phyloP scores from a whole-genome alignment of 2,888 invertebrate species.

The Agonopterix heracliana region DNA sequence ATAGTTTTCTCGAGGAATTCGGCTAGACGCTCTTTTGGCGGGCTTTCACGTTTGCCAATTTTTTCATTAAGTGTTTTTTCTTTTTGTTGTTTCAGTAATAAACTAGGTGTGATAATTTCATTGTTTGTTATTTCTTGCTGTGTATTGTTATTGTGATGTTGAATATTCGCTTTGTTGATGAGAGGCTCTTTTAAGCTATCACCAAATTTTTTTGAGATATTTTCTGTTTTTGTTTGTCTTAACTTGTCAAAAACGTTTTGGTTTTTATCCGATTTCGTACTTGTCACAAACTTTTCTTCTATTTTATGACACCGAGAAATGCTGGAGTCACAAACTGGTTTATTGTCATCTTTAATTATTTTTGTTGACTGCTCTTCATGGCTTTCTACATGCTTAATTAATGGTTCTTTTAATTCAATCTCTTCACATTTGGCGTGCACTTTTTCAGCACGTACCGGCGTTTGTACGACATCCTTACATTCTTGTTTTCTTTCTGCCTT shows the following conservation, averaged over 20 bases:
- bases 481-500: conserved; percentile 10
- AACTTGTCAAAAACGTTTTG: too few species aligned
- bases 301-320: too few species aligned
- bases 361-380: too few species aligned
- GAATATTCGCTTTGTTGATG: background rate
- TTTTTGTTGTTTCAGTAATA: conserved; percentile 32
- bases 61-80: conserved; percentile 21
- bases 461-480: background rate
- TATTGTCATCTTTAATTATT: too few species aligned
- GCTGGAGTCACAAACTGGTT: too few species aligned
- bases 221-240: too few species aligned
- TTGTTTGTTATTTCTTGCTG: background rate
- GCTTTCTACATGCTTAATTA: background rate
- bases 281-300: too few species aligned
- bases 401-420: background rate
- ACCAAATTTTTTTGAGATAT: too few species aligned
- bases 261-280: too few species aligned
- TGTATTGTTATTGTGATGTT: background rate
- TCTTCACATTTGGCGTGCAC: background rate
- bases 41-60: conserved; percentile 49
- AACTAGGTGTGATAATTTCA: conserved; percentile 31
- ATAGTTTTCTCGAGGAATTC: conserved; percentile 67
- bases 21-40: conserved; percentile 61
- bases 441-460: background rate
- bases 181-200: too few species aligned